These are phyloP conservation scores for Euthynnus affinis DNA, from an alignment of 2,797 vertebrate species.

Conservation along the genomic window DNA sequence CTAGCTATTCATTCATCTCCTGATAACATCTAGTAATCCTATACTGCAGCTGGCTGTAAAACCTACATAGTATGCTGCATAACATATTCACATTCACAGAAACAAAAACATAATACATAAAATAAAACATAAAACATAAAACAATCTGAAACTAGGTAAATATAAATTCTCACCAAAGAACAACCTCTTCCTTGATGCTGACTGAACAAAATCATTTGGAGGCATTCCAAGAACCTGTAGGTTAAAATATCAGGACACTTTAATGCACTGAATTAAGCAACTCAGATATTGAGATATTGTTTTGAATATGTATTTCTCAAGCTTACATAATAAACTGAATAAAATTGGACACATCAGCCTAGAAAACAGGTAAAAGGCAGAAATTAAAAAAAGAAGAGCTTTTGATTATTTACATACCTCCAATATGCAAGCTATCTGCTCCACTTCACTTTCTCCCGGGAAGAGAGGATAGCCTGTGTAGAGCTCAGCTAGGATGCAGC, in stretches of 20 bases:
- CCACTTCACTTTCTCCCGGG: conserved; percentile 93
- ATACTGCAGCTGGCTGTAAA: not conserved
- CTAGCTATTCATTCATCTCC: not conserved
- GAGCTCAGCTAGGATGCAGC: conserved; percentile 94
- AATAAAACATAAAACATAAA: too few relatives aligned
- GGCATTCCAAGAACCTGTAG: conserved; percentile 93
- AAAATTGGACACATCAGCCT: not conserved
- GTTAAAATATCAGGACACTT: conserved; percentile 25
- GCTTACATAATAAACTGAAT: not conserved
- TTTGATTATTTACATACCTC: conserved; percentile 85
- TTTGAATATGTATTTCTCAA: not conserved
- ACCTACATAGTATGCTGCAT: not conserved
- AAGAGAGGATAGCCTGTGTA: conserved; percentile 94
- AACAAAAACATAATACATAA: too few relatives aligned
- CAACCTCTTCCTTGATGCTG: conserved; percentile 88
- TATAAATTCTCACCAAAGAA: conserved; percentile 91
- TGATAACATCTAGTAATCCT: not conserved
- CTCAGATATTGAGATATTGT: not conserved
- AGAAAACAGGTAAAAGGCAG: not conserved
- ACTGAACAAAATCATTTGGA: conserved; percentile 91
- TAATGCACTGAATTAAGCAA: conserved; percentile 11
- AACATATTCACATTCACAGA: not conserved
- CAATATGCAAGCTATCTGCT: conserved; percentile 96
- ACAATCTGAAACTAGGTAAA: not conserved
- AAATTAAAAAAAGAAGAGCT: too few relatives aligned